Evolutionary conservation across 2,888 invertebrate genomes (phyloP).

Genomic region (Diarsia brunnea): DNA sequence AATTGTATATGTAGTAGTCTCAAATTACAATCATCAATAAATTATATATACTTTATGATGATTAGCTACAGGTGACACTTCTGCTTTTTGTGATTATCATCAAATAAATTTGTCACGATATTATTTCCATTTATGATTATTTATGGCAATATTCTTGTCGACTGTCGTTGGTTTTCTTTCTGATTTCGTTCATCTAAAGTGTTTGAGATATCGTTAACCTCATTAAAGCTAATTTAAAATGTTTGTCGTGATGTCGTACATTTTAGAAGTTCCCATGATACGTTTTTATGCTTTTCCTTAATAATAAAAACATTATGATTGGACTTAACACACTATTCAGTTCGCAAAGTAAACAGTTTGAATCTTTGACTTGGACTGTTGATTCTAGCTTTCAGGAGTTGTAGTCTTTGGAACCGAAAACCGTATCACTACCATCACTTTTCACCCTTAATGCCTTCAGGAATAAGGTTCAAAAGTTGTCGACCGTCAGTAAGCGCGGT

Average conservation of each 20-base stretch:
- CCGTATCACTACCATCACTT: too few relatives aligned
- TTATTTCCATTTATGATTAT: slow-evolving; percentile 56
- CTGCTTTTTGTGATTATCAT: slow-evolving; percentile 49
- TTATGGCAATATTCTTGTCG: slow-evolving; percentile 37
- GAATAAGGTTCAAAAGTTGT: too few relatives aligned
- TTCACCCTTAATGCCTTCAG: too few relatives aligned
- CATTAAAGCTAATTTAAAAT: slow-evolving; percentile 32
- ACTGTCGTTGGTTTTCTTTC: slow-evolving; percentile 48
- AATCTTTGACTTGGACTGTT: background rate
- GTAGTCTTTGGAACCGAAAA: too few relatives aligned
- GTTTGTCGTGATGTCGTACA: slow-evolving; percentile 5
- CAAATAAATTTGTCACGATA: slow-evolving; percentile 53
- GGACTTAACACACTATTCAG: background rate
- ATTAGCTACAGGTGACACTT: slow-evolving; percentile 55
- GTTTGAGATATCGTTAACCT: slow-evolving; percentile 14
- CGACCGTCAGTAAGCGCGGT: too few relatives aligned
- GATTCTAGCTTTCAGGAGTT: too few relatives aligned
- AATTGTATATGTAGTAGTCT: slow-evolving; percentile 47
- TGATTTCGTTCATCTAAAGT: slow-evolving; percentile 10
- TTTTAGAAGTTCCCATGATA: background rate
- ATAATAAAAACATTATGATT: background rate
- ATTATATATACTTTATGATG: slow-evolving; percentile 62
- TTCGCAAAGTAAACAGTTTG: background rate
- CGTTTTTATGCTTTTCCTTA: slow-evolving; percentile 2
- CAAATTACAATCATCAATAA: slow-evolving; percentile 58